These are phyloP conservation scores for Anthopleura sola DNA, from an alignment of 64 coral and sea anemone genomes.

Conservation along the genomic window DNA sequence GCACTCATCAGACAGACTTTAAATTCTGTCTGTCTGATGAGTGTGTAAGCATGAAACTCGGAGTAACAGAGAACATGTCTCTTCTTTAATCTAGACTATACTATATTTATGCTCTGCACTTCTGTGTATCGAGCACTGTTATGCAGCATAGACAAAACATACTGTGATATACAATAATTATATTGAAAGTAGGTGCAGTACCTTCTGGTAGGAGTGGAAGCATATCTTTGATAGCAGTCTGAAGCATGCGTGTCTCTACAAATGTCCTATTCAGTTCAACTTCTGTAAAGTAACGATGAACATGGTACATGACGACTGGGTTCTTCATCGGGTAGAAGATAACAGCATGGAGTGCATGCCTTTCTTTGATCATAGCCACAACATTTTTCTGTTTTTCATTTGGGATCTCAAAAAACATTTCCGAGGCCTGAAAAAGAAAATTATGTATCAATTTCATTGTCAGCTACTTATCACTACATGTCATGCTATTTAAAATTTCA, in stretches of 20 bases:
- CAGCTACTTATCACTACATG: no score
- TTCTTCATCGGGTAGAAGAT: conserved; percentile 49
- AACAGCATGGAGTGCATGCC: conserved; percentile 38
- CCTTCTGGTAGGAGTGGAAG: conserved; percentile 93
- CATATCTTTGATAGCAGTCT: conserved; percentile 84
- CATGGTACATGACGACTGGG: conserved; percentile 75
- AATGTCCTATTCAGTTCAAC: conserved; percentile 90
- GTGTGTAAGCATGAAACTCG: no score
- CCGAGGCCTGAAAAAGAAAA: conserved; percentile 53
- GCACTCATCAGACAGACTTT: no score
- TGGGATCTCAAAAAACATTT: conserved; percentile 74
- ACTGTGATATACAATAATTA: no score
- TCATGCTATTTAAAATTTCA: no score
- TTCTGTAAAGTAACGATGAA: conserved; percentile 92
- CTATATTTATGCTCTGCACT: no score
- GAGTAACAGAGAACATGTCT: no score
- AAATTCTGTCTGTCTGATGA: no score
- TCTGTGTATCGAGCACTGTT: no score
- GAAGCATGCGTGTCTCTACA: conserved; percentile 81
- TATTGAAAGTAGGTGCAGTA: not conserved
- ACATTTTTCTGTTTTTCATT: conserved; percentile 35
- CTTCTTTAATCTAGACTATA: no score
- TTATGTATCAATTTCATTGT: not conserved
- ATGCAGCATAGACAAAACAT: no score
- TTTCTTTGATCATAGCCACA: conserved; percentile 59